Evolutionary conservation across 2,797 vertebrate genomes (phyloP).

Genomic region (Balearica regulorum): DNA sequence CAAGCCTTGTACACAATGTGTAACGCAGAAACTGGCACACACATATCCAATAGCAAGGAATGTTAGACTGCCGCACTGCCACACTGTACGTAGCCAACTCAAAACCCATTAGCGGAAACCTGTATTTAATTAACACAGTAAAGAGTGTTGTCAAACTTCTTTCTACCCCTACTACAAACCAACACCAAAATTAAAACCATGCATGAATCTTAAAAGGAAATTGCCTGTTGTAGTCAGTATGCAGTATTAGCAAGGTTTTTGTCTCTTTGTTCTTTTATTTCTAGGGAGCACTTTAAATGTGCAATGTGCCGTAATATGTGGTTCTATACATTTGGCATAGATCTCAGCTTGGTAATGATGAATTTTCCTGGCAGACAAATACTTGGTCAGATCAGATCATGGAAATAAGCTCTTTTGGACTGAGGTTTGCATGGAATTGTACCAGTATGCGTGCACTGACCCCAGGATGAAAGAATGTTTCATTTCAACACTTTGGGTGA

Average conservation of each 20-base stretch:
- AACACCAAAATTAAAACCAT: slow-evolving; percentile 55
- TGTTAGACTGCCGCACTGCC: background rate
- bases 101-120: slow-evolving; percentile 12
- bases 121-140: slow-evolving; percentile 19
- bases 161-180: background rate
- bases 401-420: slow-evolving; percentile 53
- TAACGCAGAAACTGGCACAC: background rate
- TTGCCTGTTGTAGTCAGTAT: background rate
- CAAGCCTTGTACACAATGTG: background rate
- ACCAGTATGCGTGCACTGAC: slow-evolving; percentile 12
- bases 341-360: slow-evolving; percentile 17
- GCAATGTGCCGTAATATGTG: background rate
- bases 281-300: background rate
- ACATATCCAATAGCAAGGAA: background rate
- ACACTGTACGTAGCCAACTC: background rate
- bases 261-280: background rate
- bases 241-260: background rate
- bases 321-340: slow-evolving; percentile 32
- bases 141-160: background rate
- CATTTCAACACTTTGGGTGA: slow-evolving; percentile 32
- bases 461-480: slow-evolving; percentile 44
- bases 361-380: slow-evolving; percentile 59
- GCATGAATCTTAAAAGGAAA: slow-evolving; percentile 28
- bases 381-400: slow-evolving; percentile 35
- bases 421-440: slow-evolving; percentile 33